Percentiles rank a stretch among this genome's conserved stretches.
Evolutionary conservation across 2,113 vertebrate genomes (phyloP).

Genomic region (Chroicocephalus ridibundus): DNA sequence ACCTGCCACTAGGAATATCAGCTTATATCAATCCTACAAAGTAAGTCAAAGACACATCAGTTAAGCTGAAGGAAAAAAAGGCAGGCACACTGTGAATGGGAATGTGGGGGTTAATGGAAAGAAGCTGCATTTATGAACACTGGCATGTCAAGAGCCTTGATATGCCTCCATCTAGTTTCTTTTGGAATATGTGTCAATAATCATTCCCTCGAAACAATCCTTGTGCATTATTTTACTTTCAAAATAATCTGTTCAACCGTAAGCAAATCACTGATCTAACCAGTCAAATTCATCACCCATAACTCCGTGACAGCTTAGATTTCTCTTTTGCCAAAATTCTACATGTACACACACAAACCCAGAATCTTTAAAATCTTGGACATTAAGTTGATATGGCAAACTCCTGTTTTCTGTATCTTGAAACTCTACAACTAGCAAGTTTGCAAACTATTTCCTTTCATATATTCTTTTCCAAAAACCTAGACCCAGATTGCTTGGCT

Average conservation of each 20-base stretch:
- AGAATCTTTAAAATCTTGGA: background rate
- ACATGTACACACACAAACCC: background rate
- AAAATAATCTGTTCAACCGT: background rate
- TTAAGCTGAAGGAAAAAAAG: constrained; percentile 18
- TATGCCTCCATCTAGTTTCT: background rate
- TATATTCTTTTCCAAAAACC: background rate
- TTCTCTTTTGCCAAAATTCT: background rate
- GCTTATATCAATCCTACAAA: background rate
- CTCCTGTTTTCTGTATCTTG: background rate
- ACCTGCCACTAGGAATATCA: background rate
- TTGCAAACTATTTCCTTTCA: background rate
- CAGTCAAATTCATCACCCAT: background rate
- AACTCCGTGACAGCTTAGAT: background rate
- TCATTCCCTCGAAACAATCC: background rate
- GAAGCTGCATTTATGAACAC: background rate
- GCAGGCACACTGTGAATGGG: background rate
- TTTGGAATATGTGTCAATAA: background rate
- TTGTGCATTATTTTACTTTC: background rate
- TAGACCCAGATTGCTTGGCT: background rate
- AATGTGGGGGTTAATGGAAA: background rate
- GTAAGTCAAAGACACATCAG: background rate
- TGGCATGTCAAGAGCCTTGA: background rate
- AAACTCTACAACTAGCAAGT: background rate
- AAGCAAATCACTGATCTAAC: background rate
- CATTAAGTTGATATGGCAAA: background rate